Conservation (phyloP, 2,888 invertebrate species). For the Ametastegia equiseti region DNA sequence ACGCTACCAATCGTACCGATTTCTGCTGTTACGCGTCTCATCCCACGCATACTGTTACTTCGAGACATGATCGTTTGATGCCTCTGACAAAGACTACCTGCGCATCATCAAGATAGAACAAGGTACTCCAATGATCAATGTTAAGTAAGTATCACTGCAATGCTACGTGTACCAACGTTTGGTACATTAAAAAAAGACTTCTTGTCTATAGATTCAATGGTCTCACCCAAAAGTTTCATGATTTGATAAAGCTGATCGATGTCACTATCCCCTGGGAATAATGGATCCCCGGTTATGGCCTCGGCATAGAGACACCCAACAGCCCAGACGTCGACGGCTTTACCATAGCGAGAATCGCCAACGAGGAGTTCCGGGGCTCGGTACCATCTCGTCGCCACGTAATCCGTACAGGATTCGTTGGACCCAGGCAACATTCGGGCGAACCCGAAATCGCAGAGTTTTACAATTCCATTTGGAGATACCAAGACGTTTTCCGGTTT, state of each 20-base stretch:
- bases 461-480: constrained; percentile 88
- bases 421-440: constrained; percentile 85
- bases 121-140: background rate
- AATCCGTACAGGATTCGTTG: constrained; percentile 91
- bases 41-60: constrained; percentile 65
- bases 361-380: constrained; percentile 91
- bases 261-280: constrained; percentile 94
- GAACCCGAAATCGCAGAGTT: constrained; percentile 95
- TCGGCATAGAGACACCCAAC: constrained; percentile 90
- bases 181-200: background rate
- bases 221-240: constrained; percentile 86
- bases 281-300: constrained; percentile 91
- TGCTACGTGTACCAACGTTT: background rate
- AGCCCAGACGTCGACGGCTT: constrained; percentile 92
- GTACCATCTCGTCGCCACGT: constrained; percentile 95
- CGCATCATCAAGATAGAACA: background rate
- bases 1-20: constrained; percentile 65
- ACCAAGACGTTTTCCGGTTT: constrained; percentile 94
- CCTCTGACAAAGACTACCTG: constrained; percentile 63
- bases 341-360: constrained; percentile 86
- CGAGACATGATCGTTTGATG: constrained; percentile 64
- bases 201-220: background rate
- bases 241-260: constrained; percentile 92
- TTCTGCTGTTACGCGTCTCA: constrained; percentile 66
- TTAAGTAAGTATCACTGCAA: background rate